These are phyloP conservation scores for Corvus cornix DNA, from an alignment of 2,113 vertebrate species.

Conservation along the genomic window DNA sequence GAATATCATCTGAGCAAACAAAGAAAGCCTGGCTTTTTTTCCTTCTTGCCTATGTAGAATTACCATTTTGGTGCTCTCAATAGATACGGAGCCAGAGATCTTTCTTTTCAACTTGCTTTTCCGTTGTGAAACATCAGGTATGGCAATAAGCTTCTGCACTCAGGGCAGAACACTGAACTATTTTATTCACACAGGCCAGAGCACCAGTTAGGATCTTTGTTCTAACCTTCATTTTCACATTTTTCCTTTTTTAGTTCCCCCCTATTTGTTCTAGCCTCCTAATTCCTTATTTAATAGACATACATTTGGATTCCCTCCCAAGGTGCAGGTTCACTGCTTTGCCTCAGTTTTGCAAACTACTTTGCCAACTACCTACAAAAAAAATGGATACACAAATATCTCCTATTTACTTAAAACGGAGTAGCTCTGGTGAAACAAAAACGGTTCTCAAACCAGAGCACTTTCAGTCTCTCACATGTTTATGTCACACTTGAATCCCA, in stretches of 20 bases:
- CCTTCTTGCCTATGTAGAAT: not conserved
- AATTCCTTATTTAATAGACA: not conserved
- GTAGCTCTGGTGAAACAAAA: not conserved
- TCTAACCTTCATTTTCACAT: not conserved
- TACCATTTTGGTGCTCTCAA: not conserved
- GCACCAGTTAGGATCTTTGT: not conserved
- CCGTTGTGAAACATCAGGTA: not conserved
- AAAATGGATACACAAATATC: not conserved
- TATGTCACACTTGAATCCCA: not conserved
- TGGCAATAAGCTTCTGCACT: not conserved
- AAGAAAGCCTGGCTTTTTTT: not conserved
- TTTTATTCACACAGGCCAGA: not conserved
- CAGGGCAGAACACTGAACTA: not conserved
- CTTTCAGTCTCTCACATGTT: not conserved
- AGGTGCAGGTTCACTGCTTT: not conserved
- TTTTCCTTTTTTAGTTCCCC: not conserved
- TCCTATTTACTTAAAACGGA: not conserved
- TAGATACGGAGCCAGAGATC: not conserved
- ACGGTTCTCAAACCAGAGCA: not conserved
- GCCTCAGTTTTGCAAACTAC: not conserved
- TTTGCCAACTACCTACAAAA: not conserved
- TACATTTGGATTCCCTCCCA: not conserved
- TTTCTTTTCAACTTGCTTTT: not conserved
- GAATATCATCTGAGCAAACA: not conserved
- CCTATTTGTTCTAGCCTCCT: not conserved